Base-by-base conservation (phyloP, 2,888 invertebrate species). In the Drosophila paramelanica region DNA sequence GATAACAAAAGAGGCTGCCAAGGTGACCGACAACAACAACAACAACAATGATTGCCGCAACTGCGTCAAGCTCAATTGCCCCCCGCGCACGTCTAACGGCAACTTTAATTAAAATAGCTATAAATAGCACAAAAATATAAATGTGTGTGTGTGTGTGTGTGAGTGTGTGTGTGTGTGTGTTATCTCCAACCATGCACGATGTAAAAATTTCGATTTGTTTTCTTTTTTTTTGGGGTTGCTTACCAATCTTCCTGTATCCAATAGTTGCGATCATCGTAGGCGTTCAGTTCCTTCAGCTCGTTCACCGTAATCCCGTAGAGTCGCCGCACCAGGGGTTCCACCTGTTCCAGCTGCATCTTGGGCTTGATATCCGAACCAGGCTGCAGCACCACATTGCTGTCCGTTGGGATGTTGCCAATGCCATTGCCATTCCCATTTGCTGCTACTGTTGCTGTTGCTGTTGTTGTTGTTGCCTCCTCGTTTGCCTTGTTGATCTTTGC, bases 211-310 rank as follows among this genome's bases (percentile, higher is more conserved):
- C 31, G 36, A 14, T 25, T 41, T 36, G 10, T 46, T 55, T 25
- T 14, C 11, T 23, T 39, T 25, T 3, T 51, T 3, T 3, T 11
- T 36, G 47, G 20, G 14, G n/a, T 5, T 25, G 60, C 92, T 91
- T 75, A 93, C 93, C 89, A 85, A 81, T 93, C 93, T 76, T 90
- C 92, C 55, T 85, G 73, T 55, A 93, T 90, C 6, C 90, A 81
- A 76, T 88, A 93, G 71, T 93, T 93, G 46, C 91, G 90, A 88
- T 93, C 93, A 71, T 93, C 93, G 67, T 93, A 93, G 13, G 92
- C 85, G n/a, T 90, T 88, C 13, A 92, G 61, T 61, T 92, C 92
- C 65, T 89, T 90, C 2, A 92, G 84, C 11, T 88, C 89, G 49
- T 84, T 89, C 7, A 90, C 78, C 1, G 91, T 91, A 33, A 93